These are phyloP conservation scores for Dryas iulia DNA, from an alignment of 1,140 invertebrate species.

Conservation along the genomic window DNA sequence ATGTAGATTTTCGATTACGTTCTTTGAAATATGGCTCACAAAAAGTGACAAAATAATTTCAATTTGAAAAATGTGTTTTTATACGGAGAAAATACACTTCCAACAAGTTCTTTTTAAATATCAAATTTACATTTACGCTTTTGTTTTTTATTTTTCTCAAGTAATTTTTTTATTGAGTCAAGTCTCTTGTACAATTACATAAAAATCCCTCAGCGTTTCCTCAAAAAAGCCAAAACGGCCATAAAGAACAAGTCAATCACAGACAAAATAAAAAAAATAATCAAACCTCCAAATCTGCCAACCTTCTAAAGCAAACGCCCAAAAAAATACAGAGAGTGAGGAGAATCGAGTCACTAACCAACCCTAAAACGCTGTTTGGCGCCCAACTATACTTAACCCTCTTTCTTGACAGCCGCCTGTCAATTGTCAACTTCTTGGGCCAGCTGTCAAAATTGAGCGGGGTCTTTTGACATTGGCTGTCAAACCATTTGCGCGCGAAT, in stretches of 20 bases:
- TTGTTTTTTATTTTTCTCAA: too few relatives aligned
- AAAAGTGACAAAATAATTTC: too few relatives aligned
- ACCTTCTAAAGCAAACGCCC: conserved; percentile 62
- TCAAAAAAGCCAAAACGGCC: background rate
- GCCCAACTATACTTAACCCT: conserved; percentile 41
- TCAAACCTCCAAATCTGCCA: conserved; percentile 57
- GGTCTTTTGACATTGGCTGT: conserved; percentile 80
- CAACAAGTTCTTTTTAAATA: too few relatives aligned
- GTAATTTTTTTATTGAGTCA: too few relatives aligned
- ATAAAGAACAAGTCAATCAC: background rate
- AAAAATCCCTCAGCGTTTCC: background rate
- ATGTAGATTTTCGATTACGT: too few relatives aligned
- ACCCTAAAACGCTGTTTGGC: conserved; percentile 46
- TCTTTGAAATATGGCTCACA: too few relatives aligned
- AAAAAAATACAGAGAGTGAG: conserved; percentile 73
- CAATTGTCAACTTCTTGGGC: conserved; percentile 55
- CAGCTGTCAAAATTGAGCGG: conserved; percentile 66
- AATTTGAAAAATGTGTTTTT: too few relatives aligned
- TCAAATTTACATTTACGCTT: too few relatives aligned
- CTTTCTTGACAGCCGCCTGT: conserved; percentile 58
- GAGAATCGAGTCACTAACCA: conserved; percentile 68
- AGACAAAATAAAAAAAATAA: conserved; percentile 1
- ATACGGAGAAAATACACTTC: too few relatives aligned
- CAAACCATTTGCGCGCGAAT: conserved; percentile 80
- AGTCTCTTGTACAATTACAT: too few relatives aligned